A percentile compares a stretch with the other conserved stretches of the same genome.
Conservation (phyloP, 1,140 invertebrate species). For the Saccostrea glomerata region DNA sequence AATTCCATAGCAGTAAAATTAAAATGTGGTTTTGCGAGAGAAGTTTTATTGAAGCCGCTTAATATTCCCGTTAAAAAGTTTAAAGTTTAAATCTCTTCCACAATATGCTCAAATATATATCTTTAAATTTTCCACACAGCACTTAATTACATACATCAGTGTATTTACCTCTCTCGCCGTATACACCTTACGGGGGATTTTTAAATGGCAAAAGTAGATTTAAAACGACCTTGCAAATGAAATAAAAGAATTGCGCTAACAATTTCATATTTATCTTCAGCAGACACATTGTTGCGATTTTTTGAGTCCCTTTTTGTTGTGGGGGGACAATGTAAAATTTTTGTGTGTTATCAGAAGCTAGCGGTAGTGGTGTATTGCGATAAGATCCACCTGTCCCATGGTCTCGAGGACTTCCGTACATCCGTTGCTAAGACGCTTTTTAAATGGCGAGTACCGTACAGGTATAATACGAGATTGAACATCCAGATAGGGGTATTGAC, state of each 20-base stretch:
- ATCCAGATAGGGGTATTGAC: background rate
- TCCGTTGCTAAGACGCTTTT: conserved; percentile 42
- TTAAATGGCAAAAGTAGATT: conserved; percentile 38
- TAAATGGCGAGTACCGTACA: conserved; percentile 2
- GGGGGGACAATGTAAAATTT: background rate
- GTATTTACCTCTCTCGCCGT: background rate
- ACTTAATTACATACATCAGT: conserved; percentile 25
- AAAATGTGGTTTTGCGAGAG: background rate
- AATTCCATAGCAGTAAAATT: conserved; percentile 12
- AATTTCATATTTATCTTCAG: conserved; percentile 18
- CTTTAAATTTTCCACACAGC: conserved; percentile 22
- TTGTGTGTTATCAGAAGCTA: background rate
- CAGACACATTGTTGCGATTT: conserved; percentile 1
- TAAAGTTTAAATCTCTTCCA: conserved; percentile 26
- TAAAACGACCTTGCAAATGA: conserved; percentile 28
- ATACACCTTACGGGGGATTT: background rate
- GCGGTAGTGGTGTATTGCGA: background rate
- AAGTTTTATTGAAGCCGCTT: background rate
- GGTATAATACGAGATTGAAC: background rate
- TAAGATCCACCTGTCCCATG: conserved; percentile 1
- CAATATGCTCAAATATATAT: background rate
- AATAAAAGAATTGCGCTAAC: conserved; percentile 26
- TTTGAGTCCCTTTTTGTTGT: background rate
- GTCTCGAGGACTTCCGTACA: background rate
- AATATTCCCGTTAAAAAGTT: background rate